Evolutionary conservation across 1,140 invertebrate genomes (phyloP).

Genomic region (Harlomillsia oculata): DNA sequence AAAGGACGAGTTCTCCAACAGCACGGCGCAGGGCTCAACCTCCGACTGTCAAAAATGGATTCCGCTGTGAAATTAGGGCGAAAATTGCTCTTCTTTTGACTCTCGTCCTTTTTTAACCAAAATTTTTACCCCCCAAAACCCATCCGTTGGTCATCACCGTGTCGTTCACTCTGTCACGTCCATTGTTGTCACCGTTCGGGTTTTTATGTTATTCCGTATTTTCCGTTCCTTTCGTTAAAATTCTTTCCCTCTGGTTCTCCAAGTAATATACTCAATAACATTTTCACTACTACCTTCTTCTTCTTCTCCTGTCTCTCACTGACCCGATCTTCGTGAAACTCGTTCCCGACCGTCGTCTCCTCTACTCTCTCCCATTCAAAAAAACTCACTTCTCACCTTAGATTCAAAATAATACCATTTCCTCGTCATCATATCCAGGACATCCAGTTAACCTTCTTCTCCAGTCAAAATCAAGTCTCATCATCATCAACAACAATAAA

Average conservation of each 20-base stretch:
- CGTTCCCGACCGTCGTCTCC: no score
- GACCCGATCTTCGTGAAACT: neutral
- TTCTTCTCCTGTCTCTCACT: constrained; percentile 1
- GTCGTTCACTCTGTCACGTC: no score
- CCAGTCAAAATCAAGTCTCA: neutral
- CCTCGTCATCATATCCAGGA: no score
- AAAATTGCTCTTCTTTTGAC: constrained; percentile 26
- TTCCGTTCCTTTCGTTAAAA: no score
- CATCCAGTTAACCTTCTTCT: neutral
- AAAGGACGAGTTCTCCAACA: constrained; percentile 2
- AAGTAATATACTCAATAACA: no score
- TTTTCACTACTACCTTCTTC: neutral
- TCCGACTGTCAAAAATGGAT: constrained; percentile 35
- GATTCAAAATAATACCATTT: no score
- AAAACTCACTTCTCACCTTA: no score
- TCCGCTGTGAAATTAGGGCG: constrained; percentile 33
- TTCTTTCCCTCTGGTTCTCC: no score
- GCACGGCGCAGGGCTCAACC: constrained; percentile 19
- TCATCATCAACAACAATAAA: neutral
- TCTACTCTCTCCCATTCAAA: no score
- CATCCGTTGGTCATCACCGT: no score
- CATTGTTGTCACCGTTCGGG: no score
- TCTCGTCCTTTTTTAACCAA: constrained; percentile 8
- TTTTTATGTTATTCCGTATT: no score
- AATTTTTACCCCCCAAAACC: constrained; percentile 1